phyloP scores from a whole-genome alignment of 2,113 vertebrate genomes.

The Ahaetulla prasina region DNA sequence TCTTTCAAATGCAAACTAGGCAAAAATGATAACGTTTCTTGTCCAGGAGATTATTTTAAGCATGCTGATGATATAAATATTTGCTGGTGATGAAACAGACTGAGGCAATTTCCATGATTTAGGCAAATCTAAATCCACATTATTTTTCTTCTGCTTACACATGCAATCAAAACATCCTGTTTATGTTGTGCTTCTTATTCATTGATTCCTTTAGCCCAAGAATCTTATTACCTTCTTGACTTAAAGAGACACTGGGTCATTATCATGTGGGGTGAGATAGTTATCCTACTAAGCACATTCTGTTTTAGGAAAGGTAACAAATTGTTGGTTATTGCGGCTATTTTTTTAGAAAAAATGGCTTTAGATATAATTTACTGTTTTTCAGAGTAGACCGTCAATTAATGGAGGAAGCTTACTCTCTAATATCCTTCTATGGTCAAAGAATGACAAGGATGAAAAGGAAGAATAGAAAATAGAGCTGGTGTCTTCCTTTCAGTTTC shows the following conservation, averaged over 20 bases:
- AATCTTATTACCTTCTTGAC: not conserved
- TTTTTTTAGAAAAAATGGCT: not conserved
- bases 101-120: constrained; percentile 30
- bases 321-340: not conserved
- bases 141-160: constrained; percentile 20
- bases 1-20: not conserved
- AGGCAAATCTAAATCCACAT: constrained; percentile 7
- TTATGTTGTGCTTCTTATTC: constrained; percentile 13
- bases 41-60: constrained; percentile 20
- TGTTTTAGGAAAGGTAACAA: not conserved
- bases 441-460: not conserved
- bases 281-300: not conserved
- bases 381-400: not conserved
- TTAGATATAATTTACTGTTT: not conserved
- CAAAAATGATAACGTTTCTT: not conserved
- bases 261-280: not conserved
- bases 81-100: constrained; percentile 15
- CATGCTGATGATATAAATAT: constrained; percentile 6
- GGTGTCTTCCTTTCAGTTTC: not conserved
- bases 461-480: not conserved
- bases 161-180: constrained; percentile 21
- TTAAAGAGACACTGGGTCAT: not conserved
- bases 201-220: not conserved
- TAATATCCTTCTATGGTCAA: not conserved
- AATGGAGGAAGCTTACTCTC: not conserved